Base-by-base conservation (phyloP, 1,140 invertebrate genomes). In the Frieseomelitta varia region DNA sequence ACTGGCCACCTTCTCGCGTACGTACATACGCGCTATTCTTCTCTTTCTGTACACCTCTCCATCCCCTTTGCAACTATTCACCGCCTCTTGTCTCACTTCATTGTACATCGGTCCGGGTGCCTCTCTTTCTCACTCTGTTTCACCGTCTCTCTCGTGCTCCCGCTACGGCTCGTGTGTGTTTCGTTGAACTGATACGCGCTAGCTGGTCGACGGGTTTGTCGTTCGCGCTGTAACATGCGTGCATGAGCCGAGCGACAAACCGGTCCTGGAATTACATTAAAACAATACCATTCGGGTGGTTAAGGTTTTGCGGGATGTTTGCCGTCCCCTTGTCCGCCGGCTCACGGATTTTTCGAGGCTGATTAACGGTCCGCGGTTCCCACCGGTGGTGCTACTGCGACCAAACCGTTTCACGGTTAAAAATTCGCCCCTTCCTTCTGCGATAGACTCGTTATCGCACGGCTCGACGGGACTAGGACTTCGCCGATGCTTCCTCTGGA, bases 251-350 rank as follows among this genome's bases (percentile, higher is more conserved):
- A 85, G 79, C 86, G 92, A 93, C 91, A 91, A 93, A 93, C 90
- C 92, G 90, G 87, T 88, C 86, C 89, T 87, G 87, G 90, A 90
- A 90, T 91, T 88, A 92, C 88, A 91, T 93, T 93, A 92, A 92
- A 91, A 90, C 91, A 89, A 90, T 88, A 89, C 87, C 87, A 82
- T 88, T 88, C 87, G 87, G 87, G 85, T 88, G 87, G 87, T 88
- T 88, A 87, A 88, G 87, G 87, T 88, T 88, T 88, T 88, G 87
- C 83, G 87, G 87, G 77, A 85, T 88, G 87, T 81, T 87, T 79
- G 87, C 77, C 79, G 68, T 79, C 83, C 68, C 68, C 55, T 78
- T 56, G 56, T 34, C 47, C 74, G 17, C 39, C 17, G 19, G 27
- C 19, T 73, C 69, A 39, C 61, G 21, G 83, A 80, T 79, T 80